Percentiles rank a stretch among this genome's conserved stretches.
Evolutionary conservation across 2,113 vertebrate genomes (phyloP).

Genomic region (Chamaetylas fuelleborni): DNA sequence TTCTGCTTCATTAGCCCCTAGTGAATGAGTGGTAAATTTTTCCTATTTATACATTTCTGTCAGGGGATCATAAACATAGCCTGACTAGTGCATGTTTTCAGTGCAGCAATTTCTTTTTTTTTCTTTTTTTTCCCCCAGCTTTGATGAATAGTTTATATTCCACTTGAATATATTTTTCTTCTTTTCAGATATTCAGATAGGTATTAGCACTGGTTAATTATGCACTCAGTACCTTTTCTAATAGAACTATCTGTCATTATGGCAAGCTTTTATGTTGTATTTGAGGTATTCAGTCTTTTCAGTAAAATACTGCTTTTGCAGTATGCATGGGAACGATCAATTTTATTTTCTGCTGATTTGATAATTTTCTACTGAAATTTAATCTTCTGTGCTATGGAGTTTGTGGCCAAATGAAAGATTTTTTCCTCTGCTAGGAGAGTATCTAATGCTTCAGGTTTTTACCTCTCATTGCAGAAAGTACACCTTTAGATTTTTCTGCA

Average conservation of each 20-base stretch:
- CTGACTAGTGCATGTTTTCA: slow-evolving; percentile 56
- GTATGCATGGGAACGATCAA: slow-evolving; percentile 21
- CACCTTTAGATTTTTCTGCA: neutral
- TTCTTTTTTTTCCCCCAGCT: neutral
- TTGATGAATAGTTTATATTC: slow-evolving; percentile 71
- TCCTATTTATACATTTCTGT: slow-evolving; percentile 71
- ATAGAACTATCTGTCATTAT: slow-evolving; percentile 66
- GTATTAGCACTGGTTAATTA: slow-evolving; percentile 69
- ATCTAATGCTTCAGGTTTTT: slow-evolving; percentile 7
- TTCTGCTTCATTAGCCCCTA: slow-evolving; percentile 75
- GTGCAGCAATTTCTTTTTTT: slow-evolving; percentile 41
- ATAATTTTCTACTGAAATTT: slow-evolving; percentile 56
- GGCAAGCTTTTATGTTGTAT: slow-evolving; percentile 54
- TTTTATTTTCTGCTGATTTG: slow-evolving; percentile 67
- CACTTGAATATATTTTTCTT: slow-evolving; percentile 62
- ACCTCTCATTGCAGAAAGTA: neutral
- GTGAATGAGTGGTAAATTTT: slow-evolving; percentile 75
- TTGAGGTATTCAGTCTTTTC: slow-evolving; percentile 43
- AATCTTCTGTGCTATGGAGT: slow-evolving; percentile 23
- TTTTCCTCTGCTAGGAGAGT: neutral
- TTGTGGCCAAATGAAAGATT: neutral
- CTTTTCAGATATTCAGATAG: slow-evolving; percentile 64
- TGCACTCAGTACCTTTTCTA: slow-evolving; percentile 62
- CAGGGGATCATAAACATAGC: slow-evolving; percentile 71
- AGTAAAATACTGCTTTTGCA: slow-evolving; percentile 53